Evolutionary conservation across 2,113 vertebrate species (phyloP).

Genomic region (Gallinago paraguaiae): DNA sequence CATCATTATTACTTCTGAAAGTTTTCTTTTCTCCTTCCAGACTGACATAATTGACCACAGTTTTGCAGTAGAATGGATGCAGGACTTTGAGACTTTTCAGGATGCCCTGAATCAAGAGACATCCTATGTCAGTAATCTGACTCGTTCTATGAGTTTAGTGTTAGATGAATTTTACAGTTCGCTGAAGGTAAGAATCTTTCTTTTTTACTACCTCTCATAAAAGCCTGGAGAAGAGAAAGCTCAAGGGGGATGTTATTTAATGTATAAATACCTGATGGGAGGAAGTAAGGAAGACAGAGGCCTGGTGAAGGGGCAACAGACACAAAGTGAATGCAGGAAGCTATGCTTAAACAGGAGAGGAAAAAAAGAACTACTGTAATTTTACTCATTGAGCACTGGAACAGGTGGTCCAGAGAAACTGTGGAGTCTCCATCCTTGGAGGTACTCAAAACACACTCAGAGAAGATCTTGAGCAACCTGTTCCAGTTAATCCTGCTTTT

Average conservation of each 20-base stretch:
- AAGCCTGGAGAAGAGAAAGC: not conserved
- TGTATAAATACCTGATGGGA: not conserved
- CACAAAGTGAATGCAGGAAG: not conserved
- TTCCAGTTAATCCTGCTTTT: not conserved
- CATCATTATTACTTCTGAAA: not conserved
- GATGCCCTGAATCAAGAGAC: slow-evolving; percentile 95
- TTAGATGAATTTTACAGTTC: slow-evolving; percentile 94
- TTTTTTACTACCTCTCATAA: not conserved
- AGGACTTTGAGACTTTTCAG: slow-evolving; percentile 95
- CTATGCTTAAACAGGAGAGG: not conserved
- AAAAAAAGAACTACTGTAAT: not conserved
- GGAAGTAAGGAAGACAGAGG: not conserved
- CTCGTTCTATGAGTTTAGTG: slow-evolving; percentile 96
- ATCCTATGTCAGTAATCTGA: slow-evolving; percentile 92
- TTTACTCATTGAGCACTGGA: not conserved
- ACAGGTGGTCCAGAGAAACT: not conserved
- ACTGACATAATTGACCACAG: slow-evolving; percentile 96
- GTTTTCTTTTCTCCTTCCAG: slow-evolving; percentile 67
- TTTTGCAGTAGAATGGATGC: slow-evolving; percentile 98
- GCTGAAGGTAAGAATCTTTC: slow-evolving; percentile 81
- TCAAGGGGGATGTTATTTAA: not conserved
- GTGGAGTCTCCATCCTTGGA: not conserved
- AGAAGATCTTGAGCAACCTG: not conserved
- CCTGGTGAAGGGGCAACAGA: not conserved
- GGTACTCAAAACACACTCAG: not conserved